A percentile compares a stretch with the other conserved stretches of the same genome.
phyloP scores from a whole-genome alignment of 2,797 vertebrate species.

The Pteropus rufus region DNA sequence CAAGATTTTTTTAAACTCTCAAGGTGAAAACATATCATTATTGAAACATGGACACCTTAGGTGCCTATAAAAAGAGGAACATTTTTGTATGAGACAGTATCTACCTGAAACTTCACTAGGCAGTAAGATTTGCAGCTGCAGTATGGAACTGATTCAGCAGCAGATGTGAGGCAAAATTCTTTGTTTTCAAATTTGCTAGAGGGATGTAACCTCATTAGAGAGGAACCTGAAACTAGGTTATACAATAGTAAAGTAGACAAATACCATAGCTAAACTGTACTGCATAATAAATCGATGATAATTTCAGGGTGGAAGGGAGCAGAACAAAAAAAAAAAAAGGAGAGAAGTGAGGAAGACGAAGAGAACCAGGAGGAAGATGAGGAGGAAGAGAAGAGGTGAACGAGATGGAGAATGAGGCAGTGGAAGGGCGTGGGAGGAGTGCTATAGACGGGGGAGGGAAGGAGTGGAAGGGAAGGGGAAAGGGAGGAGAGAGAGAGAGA shows the following conservation, averaged over 20 bases:
- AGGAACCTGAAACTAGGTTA: conserved; percentile 47
- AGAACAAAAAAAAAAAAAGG: background rate
- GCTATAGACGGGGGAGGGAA: background rate
- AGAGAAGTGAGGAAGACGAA: background rate
- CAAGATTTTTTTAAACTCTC: background rate
- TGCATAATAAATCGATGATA: background rate
- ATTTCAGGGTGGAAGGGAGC: background rate
- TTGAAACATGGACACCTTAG: background rate
- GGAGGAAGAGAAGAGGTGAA: background rate
- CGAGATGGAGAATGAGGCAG: background rate
- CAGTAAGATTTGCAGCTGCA: conserved; percentile 28
- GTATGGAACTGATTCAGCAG: conserved; percentile 46
- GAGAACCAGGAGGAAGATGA: background rate
- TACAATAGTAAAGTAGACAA: conserved; percentile 1
- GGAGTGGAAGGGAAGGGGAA: no score
- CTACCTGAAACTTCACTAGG: background rate
- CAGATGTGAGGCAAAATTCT: conserved; percentile 36
- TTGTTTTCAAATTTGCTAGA: conserved; percentile 50
- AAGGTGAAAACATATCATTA: background rate
- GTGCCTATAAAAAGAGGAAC: background rate
- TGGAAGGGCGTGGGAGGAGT: rapidly evolving
- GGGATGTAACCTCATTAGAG: conserved; percentile 31
- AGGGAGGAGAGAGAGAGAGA: no score
- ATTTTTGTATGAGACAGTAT: background rate
- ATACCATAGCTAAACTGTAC: background rate